Percentiles rank a stretch among this genome's conserved stretches.
phyloP scores from a whole-genome alignment of 35 echinoderm and acorn worm genomes.

The Lytechinus variegatus region DNA sequence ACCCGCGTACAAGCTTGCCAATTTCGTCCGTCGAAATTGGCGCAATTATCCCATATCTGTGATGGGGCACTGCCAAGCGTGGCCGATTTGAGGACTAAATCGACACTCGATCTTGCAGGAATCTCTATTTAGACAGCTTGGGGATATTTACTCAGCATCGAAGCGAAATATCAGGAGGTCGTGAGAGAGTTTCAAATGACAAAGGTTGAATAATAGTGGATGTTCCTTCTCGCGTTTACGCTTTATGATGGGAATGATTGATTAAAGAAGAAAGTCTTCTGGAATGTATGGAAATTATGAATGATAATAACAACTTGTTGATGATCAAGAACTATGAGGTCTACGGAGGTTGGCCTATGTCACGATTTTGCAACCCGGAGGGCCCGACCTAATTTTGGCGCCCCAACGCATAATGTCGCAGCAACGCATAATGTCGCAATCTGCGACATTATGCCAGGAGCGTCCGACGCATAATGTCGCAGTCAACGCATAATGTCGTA shows the following conservation, averaged over 20 bases:
- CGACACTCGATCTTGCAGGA: neutral
- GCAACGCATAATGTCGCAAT: too few relatives aligned
- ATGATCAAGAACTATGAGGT: too few relatives aligned
- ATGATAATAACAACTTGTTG: neutral
- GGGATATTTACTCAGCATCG: neutral
- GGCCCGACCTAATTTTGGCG: too few relatives aligned
- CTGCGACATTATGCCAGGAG: too few relatives aligned
- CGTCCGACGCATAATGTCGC: too few relatives aligned
- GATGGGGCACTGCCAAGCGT: neutral
- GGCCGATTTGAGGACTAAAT: neutral
- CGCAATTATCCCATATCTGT: neutral
- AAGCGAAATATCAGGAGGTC: neutral
- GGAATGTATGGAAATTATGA: neutral
- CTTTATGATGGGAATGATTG: neutral
- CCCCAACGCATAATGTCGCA: too few relatives aligned
- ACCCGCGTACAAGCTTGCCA: neutral
- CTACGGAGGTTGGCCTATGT: too few relatives aligned
- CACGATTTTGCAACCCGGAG: too few relatives aligned
- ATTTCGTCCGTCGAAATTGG: neutral
- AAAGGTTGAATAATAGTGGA: neutral
- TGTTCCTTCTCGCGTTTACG: neutral
- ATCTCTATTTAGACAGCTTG: conserved; percentile 3
- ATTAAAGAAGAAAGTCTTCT: neutral
- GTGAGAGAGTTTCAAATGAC: neutral
- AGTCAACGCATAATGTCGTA: too few relatives aligned